Evolutionary conservation across 2,113 vertebrate genomes (phyloP).

Genomic region (Archilochus colubris): DNA sequence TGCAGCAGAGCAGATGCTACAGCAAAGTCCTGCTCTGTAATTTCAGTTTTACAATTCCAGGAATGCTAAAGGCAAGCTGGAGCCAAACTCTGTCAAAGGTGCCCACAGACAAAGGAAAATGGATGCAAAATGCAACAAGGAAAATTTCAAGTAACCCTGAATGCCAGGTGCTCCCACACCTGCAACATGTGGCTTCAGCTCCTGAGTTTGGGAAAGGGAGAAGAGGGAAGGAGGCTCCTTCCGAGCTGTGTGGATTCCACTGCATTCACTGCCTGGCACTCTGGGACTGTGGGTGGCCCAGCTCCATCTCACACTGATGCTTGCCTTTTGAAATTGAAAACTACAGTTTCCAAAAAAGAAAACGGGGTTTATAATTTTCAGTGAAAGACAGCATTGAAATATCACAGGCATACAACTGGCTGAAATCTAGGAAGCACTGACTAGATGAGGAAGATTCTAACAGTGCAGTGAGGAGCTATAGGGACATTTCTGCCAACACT

Average conservation of each 20-base stretch:
- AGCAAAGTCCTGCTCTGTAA: not conserved
- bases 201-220: fast-evolving
- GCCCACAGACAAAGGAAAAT: fast-evolving
- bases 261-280: not conserved
- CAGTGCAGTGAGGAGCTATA: not conserved
- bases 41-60: not conserved
- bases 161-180: not conserved
- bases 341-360: not conserved
- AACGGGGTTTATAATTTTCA: not conserved
- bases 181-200: not conserved
- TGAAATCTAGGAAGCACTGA: not conserved
- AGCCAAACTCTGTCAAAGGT: not conserved
- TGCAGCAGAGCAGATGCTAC: not conserved
- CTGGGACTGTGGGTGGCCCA: fast-evolving
- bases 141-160: not conserved
- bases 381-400: not conserved
- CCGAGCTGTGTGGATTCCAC: not conserved
- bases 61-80: not conserved
- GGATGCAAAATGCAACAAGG: too few species aligned
- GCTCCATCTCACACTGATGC: not conserved
- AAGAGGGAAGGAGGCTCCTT: not conserved
- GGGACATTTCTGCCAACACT: not conserved
- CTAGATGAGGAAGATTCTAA: not conserved
- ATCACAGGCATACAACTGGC: not conserved
- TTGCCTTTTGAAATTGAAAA: not conserved